Evolutionary conservation across 2,797 vertebrate genomes (phyloP).

Genomic region (Rhyacichthys aspro): DNA sequence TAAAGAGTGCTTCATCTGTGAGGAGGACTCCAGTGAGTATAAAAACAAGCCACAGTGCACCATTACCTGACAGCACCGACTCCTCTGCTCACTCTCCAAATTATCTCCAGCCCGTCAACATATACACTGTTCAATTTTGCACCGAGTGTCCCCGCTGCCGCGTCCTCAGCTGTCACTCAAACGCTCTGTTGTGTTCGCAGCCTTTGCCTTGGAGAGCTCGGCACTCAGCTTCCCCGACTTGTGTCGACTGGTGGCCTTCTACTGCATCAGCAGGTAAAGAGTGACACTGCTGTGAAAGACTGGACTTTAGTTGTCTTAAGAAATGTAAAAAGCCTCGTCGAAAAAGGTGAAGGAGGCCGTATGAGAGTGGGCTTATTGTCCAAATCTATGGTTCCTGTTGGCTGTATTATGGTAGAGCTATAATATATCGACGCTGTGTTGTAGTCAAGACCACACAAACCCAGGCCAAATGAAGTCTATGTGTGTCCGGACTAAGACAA

Average conservation of each 20-base stretch:
- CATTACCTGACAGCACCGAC: neutral
- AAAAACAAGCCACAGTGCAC: conserved; percentile 5
- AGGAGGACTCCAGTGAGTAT: conserved; percentile 86
- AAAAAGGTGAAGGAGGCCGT: no score
- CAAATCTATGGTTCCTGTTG: no score
- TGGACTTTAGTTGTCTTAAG: no score
- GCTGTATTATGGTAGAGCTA: no score
- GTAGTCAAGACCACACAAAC: no score
- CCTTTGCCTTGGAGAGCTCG: conserved; percentile 85
- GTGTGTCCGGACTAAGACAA: no score
- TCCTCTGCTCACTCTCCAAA: neutral
- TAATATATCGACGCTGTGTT: no score
- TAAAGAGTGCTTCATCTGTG: conserved; percentile 84
- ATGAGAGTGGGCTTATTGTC: no score
- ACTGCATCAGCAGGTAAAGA: conserved; percentile 85
- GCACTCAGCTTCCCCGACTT: conserved; percentile 86
- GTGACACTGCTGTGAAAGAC: neutral
- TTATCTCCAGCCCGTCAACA: conserved; percentile 13
- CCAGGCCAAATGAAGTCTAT: no score
- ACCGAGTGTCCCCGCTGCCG: conserved; percentile 13
- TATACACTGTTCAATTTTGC: conserved; percentile 23
- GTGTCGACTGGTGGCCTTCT: conserved; percentile 88
- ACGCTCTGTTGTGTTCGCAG: conserved; percentile 68
- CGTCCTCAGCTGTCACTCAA: conserved; percentile 36
- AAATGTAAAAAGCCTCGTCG: no score